Evolutionary conservation across 2,888 invertebrate genomes (phyloP).

Genomic region (Drosophila silvestris): DNA sequence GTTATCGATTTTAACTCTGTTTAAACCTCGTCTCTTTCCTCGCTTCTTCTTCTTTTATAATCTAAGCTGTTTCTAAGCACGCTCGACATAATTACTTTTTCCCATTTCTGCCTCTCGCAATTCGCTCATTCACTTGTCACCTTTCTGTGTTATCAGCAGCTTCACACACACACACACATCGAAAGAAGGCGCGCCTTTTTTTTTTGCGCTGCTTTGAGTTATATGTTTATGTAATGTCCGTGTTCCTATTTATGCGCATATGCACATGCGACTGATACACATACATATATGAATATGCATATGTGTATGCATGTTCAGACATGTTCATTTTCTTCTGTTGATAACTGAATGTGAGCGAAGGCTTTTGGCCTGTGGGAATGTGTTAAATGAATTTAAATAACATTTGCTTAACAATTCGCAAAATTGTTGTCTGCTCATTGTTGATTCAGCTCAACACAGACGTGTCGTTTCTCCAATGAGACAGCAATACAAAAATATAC

Average conservation of each 20-base stretch:
- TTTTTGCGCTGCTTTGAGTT: constrained; percentile 22
- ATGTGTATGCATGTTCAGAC: background rate
- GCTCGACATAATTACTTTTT: constrained; percentile 14
- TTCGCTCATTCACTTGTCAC: constrained; percentile 19
- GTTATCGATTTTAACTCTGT: background rate
- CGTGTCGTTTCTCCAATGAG: background rate
- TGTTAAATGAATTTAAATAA: constrained; percentile 42
- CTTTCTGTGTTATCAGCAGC: constrained; percentile 47
- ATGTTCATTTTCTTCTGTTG: constrained; percentile 6
- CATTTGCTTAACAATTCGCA: constrained; percentile 38
- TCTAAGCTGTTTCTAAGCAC: constrained; percentile 48
- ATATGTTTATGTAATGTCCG: background rate
- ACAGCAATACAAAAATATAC: background rate
- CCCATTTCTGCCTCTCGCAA: constrained; percentile 5
- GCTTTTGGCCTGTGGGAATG: constrained; percentile 25
- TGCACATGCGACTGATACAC: constrained; percentile 5
- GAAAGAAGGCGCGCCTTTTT: constrained; percentile 29
- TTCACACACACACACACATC: constrained; percentile 5
- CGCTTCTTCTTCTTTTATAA: background rate
- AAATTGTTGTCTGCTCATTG: constrained; percentile 10
- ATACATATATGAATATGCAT: background rate
- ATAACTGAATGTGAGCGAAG: constrained; percentile 10
- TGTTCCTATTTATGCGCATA: constrained; percentile 27
- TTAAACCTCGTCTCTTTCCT: constrained; percentile 2
- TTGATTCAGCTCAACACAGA: background rate